phyloP scores from a whole-genome alignment of 2,113 vertebrate species.

The Cacatua alba region DNA sequence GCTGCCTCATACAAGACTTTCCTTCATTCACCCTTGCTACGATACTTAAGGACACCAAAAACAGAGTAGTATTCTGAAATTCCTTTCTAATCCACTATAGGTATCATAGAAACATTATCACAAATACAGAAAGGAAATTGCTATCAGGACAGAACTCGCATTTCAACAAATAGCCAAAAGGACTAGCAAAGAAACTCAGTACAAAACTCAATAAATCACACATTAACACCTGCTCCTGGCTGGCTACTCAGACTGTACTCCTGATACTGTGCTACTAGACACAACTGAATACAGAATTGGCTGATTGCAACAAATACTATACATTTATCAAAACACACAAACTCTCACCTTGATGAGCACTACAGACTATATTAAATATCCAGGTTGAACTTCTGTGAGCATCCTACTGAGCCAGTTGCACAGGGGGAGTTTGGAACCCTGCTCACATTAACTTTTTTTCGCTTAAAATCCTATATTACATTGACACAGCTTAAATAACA shows the following conservation, averaged over 20 bases:
- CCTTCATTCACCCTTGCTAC: not conserved
- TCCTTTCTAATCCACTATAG: not conserved
- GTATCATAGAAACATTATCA: not conserved
- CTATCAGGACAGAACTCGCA: not conserved
- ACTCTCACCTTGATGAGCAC: not conserved
- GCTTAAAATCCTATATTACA: not conserved
- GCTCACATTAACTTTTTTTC: not conserved
- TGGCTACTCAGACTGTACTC: not conserved
- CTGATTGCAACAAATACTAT: not conserved
- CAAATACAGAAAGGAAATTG: not conserved
- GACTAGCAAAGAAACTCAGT: not conserved
- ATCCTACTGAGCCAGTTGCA: not conserved
- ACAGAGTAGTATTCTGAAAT: not conserved
- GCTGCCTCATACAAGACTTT: not conserved
- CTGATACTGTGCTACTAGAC: not conserved
- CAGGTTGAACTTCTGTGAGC: not conserved
- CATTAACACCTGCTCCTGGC: not conserved
- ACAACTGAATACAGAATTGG: not conserved
- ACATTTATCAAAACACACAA: not conserved
- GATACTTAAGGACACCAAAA: not conserved
- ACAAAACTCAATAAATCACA: not conserved
- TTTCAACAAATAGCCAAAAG: not conserved
- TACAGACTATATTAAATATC: not conserved
- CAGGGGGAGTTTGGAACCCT: not conserved
- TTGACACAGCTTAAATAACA: not conserved